Conservation (phyloP, 2,797 vertebrate species). For the Alcedo atthis region DNA sequence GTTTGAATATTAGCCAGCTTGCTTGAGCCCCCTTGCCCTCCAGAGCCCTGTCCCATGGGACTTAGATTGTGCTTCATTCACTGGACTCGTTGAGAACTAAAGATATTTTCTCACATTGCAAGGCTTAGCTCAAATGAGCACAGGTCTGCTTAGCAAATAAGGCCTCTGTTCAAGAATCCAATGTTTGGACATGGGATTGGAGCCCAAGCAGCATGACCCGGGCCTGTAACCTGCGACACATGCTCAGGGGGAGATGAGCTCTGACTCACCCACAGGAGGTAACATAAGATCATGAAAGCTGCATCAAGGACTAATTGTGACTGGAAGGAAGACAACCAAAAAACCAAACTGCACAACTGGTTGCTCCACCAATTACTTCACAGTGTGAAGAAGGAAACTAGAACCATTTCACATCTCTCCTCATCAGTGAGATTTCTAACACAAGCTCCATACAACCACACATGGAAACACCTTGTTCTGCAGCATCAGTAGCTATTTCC, state of each 20-base stretch:
- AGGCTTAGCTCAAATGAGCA: neutral
- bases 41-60: too few species aligned
- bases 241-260: neutral
- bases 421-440: neutral
- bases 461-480: neutral
- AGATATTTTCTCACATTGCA: neutral
- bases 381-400: neutral
- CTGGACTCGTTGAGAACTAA: neutral
- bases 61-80: neutral
- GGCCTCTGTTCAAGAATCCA: neutral
- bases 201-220: neutral
- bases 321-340: neutral
- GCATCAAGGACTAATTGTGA: neutral
- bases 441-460: fast-evolving
- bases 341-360: neutral
- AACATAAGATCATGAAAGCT: neutral
- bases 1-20: too few species aligned
- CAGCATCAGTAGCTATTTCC: neutral
- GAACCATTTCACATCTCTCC: neutral
- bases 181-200: neutral
- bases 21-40: too few species aligned
- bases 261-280: fast-evolving
- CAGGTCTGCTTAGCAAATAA: neutral
- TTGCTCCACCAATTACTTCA: neutral
- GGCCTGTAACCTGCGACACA: fast-evolving